Percentiles rank a stretch among this genome's conserved stretches.
Evolutionary conservation across 2,797 vertebrate species (phyloP).

Genomic region (Spinibarbus caldwelli): DNA sequence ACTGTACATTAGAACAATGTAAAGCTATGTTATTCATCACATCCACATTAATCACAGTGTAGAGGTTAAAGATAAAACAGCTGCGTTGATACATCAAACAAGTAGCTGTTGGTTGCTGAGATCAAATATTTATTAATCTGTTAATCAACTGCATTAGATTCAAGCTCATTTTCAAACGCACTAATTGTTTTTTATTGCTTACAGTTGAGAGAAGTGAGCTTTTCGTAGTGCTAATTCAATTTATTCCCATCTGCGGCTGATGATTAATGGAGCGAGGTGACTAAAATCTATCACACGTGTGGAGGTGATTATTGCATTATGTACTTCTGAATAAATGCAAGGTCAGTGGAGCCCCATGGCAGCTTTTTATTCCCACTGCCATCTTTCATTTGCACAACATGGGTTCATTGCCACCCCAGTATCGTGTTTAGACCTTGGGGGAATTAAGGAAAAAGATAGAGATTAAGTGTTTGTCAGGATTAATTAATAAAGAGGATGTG

Average conservation of each 20-base stretch:
- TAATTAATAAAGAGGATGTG: slow-evolving; percentile 55
- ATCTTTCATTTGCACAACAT: slow-evolving; percentile 61
- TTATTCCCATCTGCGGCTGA: slow-evolving; percentile 59
- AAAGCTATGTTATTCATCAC: slow-evolving; percentile 63
- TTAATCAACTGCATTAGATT: slow-evolving; percentile 70
- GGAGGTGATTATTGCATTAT: slow-evolving; percentile 72
- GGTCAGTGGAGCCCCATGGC: slow-evolving; percentile 56
- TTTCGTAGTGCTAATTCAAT: slow-evolving; percentile 64
- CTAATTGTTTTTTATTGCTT: slow-evolving; percentile 65
- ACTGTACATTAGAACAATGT: slow-evolving; percentile 60
- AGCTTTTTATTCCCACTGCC: slow-evolving; percentile 62
- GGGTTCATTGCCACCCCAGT: slow-evolving; percentile 40
- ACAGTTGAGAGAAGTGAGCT: slow-evolving; percentile 65
- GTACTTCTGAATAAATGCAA: slow-evolving; percentile 61
- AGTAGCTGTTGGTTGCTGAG: slow-evolving; percentile 50
- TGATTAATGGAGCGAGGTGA: slow-evolving; percentile 69
- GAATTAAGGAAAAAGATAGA: slow-evolving; percentile 49
- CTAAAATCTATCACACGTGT: slow-evolving; percentile 67
- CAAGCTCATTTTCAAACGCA: slow-evolving; percentile 59
- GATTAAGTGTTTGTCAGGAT: slow-evolving; percentile 59
- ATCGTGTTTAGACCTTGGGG: slow-evolving; percentile 40
- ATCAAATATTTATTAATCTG: slow-evolving; percentile 67
- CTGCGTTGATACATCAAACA: slow-evolving; percentile 58
- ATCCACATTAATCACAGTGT: slow-evolving; percentile 64
- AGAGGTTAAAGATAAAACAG: slow-evolving; percentile 66